These are phyloP conservation scores for Palythoa heliodiscus DNA, from an alignment of 92 coral and sea anemone species.

Conservation along the genomic window DNA sequence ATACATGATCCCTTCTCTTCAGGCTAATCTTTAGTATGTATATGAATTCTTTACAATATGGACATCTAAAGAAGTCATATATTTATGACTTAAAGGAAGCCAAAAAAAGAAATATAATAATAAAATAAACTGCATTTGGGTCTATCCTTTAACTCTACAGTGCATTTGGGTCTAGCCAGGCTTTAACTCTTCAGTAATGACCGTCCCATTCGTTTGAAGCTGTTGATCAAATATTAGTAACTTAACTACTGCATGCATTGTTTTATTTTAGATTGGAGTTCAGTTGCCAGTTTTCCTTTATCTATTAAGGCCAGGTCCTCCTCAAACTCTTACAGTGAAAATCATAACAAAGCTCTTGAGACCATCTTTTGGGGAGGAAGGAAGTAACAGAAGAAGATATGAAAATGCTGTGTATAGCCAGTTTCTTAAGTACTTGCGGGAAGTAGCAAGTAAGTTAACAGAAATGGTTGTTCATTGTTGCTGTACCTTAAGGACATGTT, in stretches of 20 bases:
- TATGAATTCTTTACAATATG: background rate
- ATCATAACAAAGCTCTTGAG: conserved; percentile 36
- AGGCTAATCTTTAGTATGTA: background rate
- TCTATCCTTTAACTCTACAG: background rate
- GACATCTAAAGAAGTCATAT: background rate
- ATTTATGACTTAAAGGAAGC: background rate
- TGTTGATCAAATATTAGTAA: background rate
- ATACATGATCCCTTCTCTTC: background rate
- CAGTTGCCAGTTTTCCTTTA: conserved; percentile 29
- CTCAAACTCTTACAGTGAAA: conserved; percentile 26
- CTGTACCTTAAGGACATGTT: too few species aligned
- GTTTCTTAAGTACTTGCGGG: conserved; percentile 53
- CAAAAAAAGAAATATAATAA: background rate
- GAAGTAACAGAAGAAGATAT: conserved; percentile 43
- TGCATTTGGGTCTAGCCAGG: background rate
- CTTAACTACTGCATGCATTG: background rate
- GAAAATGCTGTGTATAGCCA: conserved; percentile 48
- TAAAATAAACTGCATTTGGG: background rate
- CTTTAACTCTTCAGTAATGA: background rate
- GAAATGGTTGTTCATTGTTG: background rate
- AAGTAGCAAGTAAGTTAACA: conserved; percentile 58
- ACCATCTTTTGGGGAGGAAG: conserved; percentile 51
- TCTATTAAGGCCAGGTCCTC: conserved; percentile 12
- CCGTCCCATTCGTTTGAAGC: background rate
- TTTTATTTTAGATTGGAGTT: conserved; percentile 22